Conservation (phyloP, 2,888 invertebrate species). For the Trimorus sp. region DNA sequence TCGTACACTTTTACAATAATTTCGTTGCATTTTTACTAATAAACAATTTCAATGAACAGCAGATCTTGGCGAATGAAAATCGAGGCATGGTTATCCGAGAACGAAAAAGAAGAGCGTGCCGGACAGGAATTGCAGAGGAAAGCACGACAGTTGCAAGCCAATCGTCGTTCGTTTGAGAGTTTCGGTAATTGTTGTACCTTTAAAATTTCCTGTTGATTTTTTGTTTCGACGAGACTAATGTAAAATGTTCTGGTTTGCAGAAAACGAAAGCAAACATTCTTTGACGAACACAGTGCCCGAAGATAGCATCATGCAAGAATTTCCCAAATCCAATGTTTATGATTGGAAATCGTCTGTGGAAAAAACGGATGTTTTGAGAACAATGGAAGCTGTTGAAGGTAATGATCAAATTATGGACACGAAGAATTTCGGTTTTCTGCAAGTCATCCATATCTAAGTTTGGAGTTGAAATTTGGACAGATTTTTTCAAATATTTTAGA, state of each 20-base stretch:
- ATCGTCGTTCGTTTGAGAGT: conserved; percentile 92
- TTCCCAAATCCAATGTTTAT: conserved; percentile 84
- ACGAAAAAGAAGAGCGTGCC: conserved; percentile 90
- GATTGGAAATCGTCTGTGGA: conserved; percentile 93
- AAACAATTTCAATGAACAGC: conserved; percentile 69
- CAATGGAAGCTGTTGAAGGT: conserved; percentile 95
- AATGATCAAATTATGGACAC: conserved; percentile 45
- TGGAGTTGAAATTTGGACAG: too few relatives aligned
- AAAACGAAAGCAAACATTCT: conserved; percentile 88
- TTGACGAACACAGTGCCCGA: conserved; percentile 89
- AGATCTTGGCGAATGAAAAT: conserved; percentile 95
- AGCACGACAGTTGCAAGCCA: conserved; percentile 86
- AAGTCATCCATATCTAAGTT: too few relatives aligned
- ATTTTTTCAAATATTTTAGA: too few relatives aligned
- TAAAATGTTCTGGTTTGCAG: conserved; percentile 78
- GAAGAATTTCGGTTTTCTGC: neutral
- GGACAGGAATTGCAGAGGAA: conserved; percentile 87
- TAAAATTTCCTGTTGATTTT: neutral
- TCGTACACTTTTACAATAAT: neutral
- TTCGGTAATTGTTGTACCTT: conserved; percentile 84
- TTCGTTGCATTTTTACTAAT: neutral
- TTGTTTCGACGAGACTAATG: too few relatives aligned
- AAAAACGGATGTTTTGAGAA: conserved; percentile 91
- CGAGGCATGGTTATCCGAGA: conserved; percentile 94
- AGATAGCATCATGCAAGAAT: conserved; percentile 84